phyloP scores from a whole-genome alignment of 2,113 vertebrate species.

The Rhea americana region DNA sequence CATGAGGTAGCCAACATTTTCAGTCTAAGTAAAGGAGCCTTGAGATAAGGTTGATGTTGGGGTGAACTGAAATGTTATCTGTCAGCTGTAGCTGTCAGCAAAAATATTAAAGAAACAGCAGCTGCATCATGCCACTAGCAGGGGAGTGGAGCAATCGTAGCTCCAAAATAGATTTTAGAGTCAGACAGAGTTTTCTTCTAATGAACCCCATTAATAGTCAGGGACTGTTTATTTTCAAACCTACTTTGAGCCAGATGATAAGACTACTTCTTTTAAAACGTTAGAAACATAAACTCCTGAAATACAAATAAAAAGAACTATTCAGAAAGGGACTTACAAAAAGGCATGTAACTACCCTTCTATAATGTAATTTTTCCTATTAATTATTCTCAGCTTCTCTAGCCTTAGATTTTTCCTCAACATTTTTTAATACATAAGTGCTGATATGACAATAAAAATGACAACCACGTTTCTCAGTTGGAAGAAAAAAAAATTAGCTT shows the following conservation, averaged over 20 bases:
- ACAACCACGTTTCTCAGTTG: neutral
- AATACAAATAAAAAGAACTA: neutral
- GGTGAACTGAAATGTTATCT: slow-evolving; percentile 67
- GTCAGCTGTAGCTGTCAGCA: slow-evolving; percentile 85
- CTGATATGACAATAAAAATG: neutral
- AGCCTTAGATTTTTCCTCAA: neutral
- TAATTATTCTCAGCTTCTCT: neutral
- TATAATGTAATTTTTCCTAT: neutral
- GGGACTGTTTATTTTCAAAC: slow-evolving; percentile 7
- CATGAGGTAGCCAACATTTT: neutral
- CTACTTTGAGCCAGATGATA: slow-evolving; percentile 18
- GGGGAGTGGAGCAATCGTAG: slow-evolving; percentile 55
- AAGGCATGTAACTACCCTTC: neutral
- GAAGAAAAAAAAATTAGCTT: neutral
- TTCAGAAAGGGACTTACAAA: neutral
- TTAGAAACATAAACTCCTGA: neutral
- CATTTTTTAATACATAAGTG: neutral
- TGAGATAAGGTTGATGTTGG: slow-evolving; percentile 28
- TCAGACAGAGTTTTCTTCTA: slow-evolving; percentile 65
- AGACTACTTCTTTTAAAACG: slow-evolving; percentile 1
- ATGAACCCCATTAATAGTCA: slow-evolving; percentile 48
- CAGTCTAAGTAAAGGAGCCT: neutral
- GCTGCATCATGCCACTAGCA: slow-evolving; percentile 73
- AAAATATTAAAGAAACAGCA: slow-evolving; percentile 72
- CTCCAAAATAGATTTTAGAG: slow-evolving; percentile 73